phyloP scores from a whole-genome alignment of 2,113 vertebrate genomes.

The Esox niger region DNA sequence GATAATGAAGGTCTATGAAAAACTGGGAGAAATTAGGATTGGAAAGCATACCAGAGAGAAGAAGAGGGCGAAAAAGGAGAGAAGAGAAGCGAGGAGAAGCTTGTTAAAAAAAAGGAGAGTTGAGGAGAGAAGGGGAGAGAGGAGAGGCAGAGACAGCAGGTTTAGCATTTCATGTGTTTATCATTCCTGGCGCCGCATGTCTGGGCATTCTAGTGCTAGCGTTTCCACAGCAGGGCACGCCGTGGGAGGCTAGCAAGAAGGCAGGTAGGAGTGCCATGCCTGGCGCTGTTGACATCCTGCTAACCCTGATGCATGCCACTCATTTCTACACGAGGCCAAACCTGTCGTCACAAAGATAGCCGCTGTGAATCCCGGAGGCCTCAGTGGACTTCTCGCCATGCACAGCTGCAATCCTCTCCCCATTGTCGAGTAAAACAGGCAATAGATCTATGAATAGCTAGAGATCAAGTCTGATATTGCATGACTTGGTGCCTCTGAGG shows the following conservation, averaged over 20 bases:
- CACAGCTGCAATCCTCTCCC: background rate
- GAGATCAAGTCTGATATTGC: background rate
- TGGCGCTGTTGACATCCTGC: constrained; percentile 62
- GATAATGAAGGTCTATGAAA: background rate
- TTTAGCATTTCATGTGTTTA: constrained; percentile 43
- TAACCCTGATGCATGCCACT: constrained; percentile 68
- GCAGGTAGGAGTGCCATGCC: constrained; percentile 34
- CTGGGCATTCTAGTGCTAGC: constrained; percentile 30
- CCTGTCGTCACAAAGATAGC: constrained; percentile 78
- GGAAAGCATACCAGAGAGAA: background rate
- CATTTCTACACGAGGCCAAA: constrained; percentile 70
- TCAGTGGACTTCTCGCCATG: constrained; percentile 60
- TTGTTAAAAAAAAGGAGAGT: too few relatives aligned
- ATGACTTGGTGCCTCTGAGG: too few relatives aligned
- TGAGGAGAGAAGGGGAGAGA: background rate
- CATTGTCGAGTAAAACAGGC: background rate
- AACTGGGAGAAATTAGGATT: background rate
- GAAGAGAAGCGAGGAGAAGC: background rate
- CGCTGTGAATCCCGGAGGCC: constrained; percentile 60
- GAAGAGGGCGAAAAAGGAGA: background rate
- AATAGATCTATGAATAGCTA: background rate
- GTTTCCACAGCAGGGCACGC: constrained; percentile 34
- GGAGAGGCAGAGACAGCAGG: background rate
- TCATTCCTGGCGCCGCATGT: constrained; percentile 44
- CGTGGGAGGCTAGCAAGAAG: constrained; percentile 23